Percentiles rank a stretch among this genome's conserved stretches.
Evolutionary conservation across 2,113 vertebrate species (phyloP).

Genomic region (Chelonoidis abingdonii): DNA sequence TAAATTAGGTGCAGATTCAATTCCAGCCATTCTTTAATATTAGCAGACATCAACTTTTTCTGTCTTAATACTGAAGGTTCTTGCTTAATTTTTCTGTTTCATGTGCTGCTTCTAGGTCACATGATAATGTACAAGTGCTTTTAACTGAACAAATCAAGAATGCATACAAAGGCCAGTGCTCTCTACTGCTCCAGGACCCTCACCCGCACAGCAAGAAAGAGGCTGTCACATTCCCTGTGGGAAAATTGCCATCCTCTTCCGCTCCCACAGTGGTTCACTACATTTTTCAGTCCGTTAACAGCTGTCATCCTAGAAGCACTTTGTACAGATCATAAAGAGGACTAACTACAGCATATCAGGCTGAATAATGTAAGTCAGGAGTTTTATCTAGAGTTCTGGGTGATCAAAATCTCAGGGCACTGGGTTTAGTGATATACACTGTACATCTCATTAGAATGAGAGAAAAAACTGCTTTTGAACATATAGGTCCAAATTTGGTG

Average conservation of each 20-base stretch:
- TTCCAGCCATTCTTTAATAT: neutral
- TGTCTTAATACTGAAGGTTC: neutral
- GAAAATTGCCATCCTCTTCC: neutral
- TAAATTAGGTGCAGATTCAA: neutral
- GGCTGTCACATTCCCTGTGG: neutral
- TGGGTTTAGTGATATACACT: neutral
- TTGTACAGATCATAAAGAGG: neutral
- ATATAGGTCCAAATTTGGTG: fast-evolving
- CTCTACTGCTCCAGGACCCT: fast-evolving
- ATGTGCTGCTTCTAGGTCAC: fast-evolving
- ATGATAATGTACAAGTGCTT: fast-evolving
- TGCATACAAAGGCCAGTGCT: neutral
- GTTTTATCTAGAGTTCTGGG: neutral
- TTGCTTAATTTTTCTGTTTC: neutral
- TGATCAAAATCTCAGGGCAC: neutral
- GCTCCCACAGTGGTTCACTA: neutral
- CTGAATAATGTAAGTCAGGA: neutral
- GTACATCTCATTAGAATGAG: neutral
- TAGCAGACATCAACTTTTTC: neutral
- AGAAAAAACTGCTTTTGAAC: neutral
- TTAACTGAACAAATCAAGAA: neutral
- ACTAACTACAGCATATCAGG: neutral
- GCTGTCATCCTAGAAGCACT: neutral
- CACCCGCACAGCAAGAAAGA: neutral
- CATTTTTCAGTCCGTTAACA: neutral